These are phyloP conservation scores for Euproctis similis DNA, from an alignment of 2,888 invertebrate genomes.

Conservation along the genomic window DNA sequence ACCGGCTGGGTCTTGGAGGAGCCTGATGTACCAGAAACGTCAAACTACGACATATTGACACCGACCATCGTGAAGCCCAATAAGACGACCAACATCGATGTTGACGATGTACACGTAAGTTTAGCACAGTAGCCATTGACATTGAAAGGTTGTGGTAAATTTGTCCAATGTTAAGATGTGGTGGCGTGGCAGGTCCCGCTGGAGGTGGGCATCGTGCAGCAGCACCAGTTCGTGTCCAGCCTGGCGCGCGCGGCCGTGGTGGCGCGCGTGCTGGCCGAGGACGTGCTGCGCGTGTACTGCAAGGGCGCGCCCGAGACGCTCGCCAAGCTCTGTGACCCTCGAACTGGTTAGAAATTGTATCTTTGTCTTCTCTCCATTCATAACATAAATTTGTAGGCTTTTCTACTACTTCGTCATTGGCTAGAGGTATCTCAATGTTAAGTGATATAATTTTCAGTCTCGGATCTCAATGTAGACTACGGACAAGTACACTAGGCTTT, in stretches of 20 bases:
- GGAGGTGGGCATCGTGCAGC: slow-evolving; percentile 89
- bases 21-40: slow-evolving; percentile 86
- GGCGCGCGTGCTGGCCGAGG: slow-evolving; percentile 82
- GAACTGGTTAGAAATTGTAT: slow-evolving; percentile 75
- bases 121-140: too few species aligned
- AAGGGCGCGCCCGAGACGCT: slow-evolving; percentile 97
- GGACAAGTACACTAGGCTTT: too few species aligned
- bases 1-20: slow-evolving; percentile 95
- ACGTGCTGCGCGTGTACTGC: slow-evolving; percentile 86
- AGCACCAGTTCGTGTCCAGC: slow-evolving; percentile 90
- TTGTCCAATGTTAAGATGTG: too few species aligned
- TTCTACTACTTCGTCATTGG: too few species aligned
- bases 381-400: too few species aligned
- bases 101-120: slow-evolving; percentile 62
- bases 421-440: too few species aligned
- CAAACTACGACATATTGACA: slow-evolving; percentile 90
- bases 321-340: slow-evolving; percentile 81
- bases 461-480: too few species aligned
- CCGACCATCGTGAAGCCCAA: slow-evolving; percentile 88
- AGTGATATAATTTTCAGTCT: too few species aligned
- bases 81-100: slow-evolving; percentile 59
- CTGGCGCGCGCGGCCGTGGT: slow-evolving; percentile 94
- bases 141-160: too few species aligned
- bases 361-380: too few species aligned
- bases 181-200: slow-evolving; percentile 59